Evolutionary conservation across 2,797 vertebrate species (phyloP), one percentile per base, ranked within the genome.

Genomic region (Monodelphis domestica): DNA sequence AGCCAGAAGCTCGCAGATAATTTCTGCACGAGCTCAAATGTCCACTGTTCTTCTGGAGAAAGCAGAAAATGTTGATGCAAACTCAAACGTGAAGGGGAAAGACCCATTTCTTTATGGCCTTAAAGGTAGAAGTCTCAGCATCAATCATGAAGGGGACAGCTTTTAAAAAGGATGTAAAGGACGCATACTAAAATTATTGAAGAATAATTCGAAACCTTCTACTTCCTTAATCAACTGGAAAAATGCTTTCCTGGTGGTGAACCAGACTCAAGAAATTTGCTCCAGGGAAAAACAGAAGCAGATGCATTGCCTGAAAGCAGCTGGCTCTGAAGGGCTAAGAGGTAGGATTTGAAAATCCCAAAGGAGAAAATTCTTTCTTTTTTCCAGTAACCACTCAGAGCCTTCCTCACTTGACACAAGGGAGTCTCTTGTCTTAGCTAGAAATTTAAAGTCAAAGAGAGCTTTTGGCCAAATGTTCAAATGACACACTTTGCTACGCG

Each of bases 401-500:
- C 21, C 45, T 63, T 89, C 89, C 63, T 78, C 57, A 51, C 3
- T 91, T 89, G 78, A 54, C 94, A 91, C 56, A 38, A 38, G 88
- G 78, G 55, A 94, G 87, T 88, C 53, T 4, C 33, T 54, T 78
- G 54, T 94, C 89, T 91, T 50, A 94, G 87, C 28, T 52, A 12
- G 53, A 59, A 78, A 53, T 15, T 54, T 87, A 29, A 89, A 95
- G 84, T 1, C 55, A 91, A 29, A 50, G 24, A 12, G 55, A 53
- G 90, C 88, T 55, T 54, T 84, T 89, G 92, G 45, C n/a, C 53
- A 53, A 50, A 45, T 38, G 5, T 84, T 84, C 38, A 84, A 50
- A 84, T 84, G 38, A 24, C 38, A 78, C 28, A 56, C 10, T 78
- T 29, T 51, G 26, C 29, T 89, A 26, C 63, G 59, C n/a, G 93